These are phyloP conservation scores for Mesorhabditis spiculigera DNA, from an alignment of 2,888 invertebrate species.

Conservation along the genomic window DNA sequence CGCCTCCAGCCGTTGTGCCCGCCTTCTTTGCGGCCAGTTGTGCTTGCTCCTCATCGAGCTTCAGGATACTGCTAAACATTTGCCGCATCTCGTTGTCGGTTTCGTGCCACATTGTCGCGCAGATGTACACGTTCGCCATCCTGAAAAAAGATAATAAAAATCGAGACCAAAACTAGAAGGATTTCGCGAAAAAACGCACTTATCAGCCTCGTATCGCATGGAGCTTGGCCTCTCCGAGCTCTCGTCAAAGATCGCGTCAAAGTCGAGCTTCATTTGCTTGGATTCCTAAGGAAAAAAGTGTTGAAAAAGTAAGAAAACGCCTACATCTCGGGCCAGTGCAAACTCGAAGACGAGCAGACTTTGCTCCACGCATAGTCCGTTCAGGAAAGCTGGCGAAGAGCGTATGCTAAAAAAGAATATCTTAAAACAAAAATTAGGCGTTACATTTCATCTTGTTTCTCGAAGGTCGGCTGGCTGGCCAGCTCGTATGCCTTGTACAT, in stretches of 20 bases:
- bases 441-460: constrained; percentile 47
- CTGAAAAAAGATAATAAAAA: background rate
- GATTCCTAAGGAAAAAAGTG: constrained; percentile 5
- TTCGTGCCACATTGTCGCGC: constrained; percentile 99
- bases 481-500: constrained; percentile 37
- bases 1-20: background rate
- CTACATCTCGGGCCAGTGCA: constrained; percentile 35
- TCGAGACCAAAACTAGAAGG: background rate
- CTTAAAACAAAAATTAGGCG: constrained; percentile 11
- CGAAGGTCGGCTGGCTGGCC: constrained; percentile 29
- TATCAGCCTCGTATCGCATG: background rate
- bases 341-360: constrained; percentile 50
- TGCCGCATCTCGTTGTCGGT: constrained; percentile 90
- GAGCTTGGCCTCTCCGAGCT: background rate
- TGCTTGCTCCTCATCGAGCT: constrained; percentile 19
- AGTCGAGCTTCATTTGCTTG: background rate
- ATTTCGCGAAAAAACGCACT: constrained; percentile 6
- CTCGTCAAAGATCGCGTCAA: constrained; percentile 6
- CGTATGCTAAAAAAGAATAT: constrained; percentile 40
- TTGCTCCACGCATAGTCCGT: constrained; percentile 49
- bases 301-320: background rate
- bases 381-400: constrained; percentile 48
- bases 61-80: constrained; percentile 78
- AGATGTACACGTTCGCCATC: constrained; percentile 74
- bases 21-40: background rate